Evolutionary conservation across 1,140 invertebrate species (phyloP), one percentile per base, ranked within the genome.

Genomic region (Bombus picipes): DNA sequence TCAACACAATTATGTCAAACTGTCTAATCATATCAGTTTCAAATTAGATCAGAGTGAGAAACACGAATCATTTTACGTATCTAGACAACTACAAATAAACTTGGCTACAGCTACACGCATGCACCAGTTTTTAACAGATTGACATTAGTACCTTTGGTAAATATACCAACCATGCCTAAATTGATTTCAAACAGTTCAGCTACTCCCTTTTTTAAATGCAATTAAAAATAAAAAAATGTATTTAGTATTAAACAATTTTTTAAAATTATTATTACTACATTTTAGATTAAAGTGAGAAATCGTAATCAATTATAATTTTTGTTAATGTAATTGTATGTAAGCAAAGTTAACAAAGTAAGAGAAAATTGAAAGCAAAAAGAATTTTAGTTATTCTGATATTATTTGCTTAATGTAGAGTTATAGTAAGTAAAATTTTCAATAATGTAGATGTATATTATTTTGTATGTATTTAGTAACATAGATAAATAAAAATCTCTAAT

Each of bases 61-160:
- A 13, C 13, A 39, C 13, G 28, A 3, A 43, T 43, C 41, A 15
- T 47, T 74, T 47, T 74, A 22, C 47, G 22, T 53, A 41, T n/a
- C 57, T 39, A 22, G 39, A 62, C 32, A 59, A 59, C 53, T 62
- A 22, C 34, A 77, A 77, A 77, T 62, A 77, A 62, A 62, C 32
- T 34, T 18, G 32, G 13, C 59, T 32, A 12, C 6, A 12, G 28
- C 22, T 8, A 77, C 8, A n/a, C 0, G 4, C 10, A 18, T 62
- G 37, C 18, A 53, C 13, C 37, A 39, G 37, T 39, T n/a, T 39
- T 77, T 62, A 59, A 77, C 47, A 62, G 28, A 62, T 3, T 2
- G 12, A 15, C 39, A 77, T 41, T 77, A 62, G 22, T 39, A n/a
- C 2, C 47, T 59, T 9, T 77, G 62, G 4, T 59, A 76, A 76